Base-by-base conservation (phyloP, 2,113 vertebrate genomes). In the Mionectes macconnelli region DNA sequence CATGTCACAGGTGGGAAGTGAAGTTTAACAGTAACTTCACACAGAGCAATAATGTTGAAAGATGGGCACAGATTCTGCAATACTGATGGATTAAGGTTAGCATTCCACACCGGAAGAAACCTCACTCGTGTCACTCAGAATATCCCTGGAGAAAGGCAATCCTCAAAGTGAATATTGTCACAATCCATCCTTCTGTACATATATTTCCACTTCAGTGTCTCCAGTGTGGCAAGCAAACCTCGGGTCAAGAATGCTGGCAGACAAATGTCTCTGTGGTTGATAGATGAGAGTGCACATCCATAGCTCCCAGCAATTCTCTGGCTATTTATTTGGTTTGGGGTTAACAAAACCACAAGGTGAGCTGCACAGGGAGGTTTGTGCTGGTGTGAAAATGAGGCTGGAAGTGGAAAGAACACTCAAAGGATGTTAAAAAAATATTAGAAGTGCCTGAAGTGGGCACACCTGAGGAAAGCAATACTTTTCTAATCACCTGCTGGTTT, bases 401-500 rank as follows among this genome's bases (percentile, higher is more conserved):
- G 39, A 83, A 84, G 35, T 16, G 12, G 79, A 81, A 91, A 90
- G 72, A 93, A 79, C 28, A 30, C 85, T 91, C 80, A 25, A 47
- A 93, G 33, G 76, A 86, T 25, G 50, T 2, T 80, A 66, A 63
- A 62, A 39, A 74, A 91, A 66, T 81, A 93, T 50, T 80, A 90
- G 88, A 94, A 88, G 80, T 47, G 44, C 75, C 69, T 4, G 3
- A 81, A 84, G 55, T 37, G 14, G 59, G 53, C 76, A 92, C 79
- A 83, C 15, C 47, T 73, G 56, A 92, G 79, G 76, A 94, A 90
- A 85, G 75, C 68, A 90, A 28, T 64, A 79, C 50, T 94, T 90
- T 56, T 70, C 47, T 86, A 90, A 86, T 74, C 76, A 72, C 44
- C 47, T 64, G 33, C 15, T 80, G 49, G 42, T 57, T 64, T 39